These are phyloP conservation scores for Mycteria americana DNA, from an alignment of 2,797 vertebrate genomes.

Conservation along the genomic window DNA sequence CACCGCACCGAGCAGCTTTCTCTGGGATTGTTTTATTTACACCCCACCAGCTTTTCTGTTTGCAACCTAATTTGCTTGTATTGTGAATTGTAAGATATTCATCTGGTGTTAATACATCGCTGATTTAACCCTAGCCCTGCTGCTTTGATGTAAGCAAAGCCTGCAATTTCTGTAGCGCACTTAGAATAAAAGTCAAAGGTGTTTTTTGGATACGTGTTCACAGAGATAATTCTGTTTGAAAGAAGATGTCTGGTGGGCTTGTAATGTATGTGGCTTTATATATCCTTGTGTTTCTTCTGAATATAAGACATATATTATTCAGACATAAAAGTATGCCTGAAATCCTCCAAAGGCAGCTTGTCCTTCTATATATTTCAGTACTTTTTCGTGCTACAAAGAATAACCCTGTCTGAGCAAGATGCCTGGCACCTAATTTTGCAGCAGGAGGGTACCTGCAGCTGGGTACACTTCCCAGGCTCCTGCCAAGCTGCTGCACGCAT, in stretches of 20 bases:
- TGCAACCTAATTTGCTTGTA: not conserved
- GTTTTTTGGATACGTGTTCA: not conserved
- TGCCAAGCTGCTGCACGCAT: rapidly evolving
- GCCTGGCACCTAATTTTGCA: not conserved
- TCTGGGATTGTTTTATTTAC: not conserved
- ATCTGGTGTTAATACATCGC: not conserved
- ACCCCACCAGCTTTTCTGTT: not conserved
- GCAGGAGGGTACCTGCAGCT: not conserved
- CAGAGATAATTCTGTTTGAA: not conserved
- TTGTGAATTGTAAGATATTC: not conserved
- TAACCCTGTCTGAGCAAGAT: not conserved
- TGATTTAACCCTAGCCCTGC: not conserved
- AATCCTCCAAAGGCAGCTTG: not conserved
- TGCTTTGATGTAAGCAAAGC: not conserved
- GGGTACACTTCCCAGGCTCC: not conserved
- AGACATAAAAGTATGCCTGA: not conserved
- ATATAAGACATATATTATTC: not conserved
- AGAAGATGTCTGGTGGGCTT: not conserved
- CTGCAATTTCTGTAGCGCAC: not conserved
- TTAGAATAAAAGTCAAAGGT: not conserved
- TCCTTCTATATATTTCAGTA: not conserved
- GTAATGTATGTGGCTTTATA: not conserved
- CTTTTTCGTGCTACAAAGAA: not conserved
- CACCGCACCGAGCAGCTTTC: not conserved
- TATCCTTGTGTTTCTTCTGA: not conserved